These are phyloP conservation scores for Nothoprocta pentlandii DNA, from an alignment of 2,113 vertebrate genomes.

Conservation along the genomic window DNA sequence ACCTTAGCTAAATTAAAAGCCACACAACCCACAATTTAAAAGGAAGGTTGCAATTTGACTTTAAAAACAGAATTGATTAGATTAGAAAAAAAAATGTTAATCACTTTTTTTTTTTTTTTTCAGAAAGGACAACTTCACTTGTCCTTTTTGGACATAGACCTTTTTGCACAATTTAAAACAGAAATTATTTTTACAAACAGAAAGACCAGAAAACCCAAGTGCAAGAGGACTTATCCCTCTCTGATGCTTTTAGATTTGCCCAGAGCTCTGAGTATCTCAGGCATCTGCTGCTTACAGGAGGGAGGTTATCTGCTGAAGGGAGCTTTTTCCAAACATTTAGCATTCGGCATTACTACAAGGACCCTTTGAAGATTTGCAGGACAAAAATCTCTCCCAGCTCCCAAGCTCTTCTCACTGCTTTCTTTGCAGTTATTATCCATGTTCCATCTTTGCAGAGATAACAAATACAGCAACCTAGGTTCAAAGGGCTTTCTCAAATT, in stretches of 20 bases:
- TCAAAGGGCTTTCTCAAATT: slow-evolving; percentile 18
- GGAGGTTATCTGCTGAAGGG: slow-evolving; percentile 2
- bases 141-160: not conserved
- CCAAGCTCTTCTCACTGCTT: slow-evolving; percentile 9
- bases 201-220: not conserved
- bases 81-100: not conserved
- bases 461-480: not conserved
- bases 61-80: not conserved
- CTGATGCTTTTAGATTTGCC: not conserved
- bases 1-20: slow-evolving; percentile 8
- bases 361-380: slow-evolving; percentile 30
- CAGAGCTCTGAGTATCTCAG: not conserved
- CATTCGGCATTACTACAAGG: not conserved
- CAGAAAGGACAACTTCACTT: not conserved
- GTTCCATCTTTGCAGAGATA: not conserved
- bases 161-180: not conserved
- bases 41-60: not conserved
- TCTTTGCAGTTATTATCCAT: not conserved
- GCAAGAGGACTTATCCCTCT: not conserved
- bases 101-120: not conserved
- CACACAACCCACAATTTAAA: not conserved
- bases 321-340: not conserved
- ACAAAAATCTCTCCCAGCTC: not conserved
- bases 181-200: not conserved
- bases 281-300: slow-evolving; percentile 15